Evolutionary conservation across 2,113 vertebrate species (phyloP).

Genomic region (Misgurnus anguillicaudatus): DNA sequence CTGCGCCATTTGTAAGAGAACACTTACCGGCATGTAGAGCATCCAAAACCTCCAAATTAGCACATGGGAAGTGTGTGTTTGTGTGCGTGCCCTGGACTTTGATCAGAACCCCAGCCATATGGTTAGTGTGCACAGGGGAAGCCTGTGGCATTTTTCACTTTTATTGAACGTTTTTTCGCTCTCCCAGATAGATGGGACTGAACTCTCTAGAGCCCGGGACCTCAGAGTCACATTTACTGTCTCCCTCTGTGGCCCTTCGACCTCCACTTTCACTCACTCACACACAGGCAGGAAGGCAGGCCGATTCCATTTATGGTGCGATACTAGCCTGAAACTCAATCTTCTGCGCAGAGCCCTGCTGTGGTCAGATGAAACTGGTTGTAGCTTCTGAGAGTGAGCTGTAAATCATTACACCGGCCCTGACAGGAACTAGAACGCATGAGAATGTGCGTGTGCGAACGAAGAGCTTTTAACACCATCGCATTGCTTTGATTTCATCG

Average conservation of each 20-base stretch:
- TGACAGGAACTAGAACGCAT: constrained; percentile 20
- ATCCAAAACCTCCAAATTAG: constrained; percentile 68
- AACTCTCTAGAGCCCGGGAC: constrained; percentile 68
- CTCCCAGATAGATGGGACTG: constrained; percentile 60
- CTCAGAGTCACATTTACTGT: constrained; percentile 67
- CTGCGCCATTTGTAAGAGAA: constrained; percentile 64
- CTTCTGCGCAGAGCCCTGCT: constrained; percentile 67
- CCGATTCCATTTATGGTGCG: constrained; percentile 34
- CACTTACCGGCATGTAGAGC: constrained; percentile 63
- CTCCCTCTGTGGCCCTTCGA: constrained; percentile 70
- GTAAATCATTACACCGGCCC: constrained; percentile 36
- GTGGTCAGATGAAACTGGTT: constrained; percentile 73
- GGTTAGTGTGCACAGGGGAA: constrained; percentile 62
- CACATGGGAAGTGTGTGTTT: constrained; percentile 49
- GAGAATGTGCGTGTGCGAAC: constrained; percentile 36
- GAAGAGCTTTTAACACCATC: constrained; percentile 15
- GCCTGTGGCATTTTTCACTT: constrained; percentile 72
- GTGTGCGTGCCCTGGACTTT: constrained; percentile 59
- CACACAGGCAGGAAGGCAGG: constrained; percentile 14
- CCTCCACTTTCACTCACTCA: constrained; percentile 71
- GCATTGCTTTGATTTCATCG: constrained; percentile 25
- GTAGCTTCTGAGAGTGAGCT: constrained; percentile 69
- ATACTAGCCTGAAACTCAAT: constrained; percentile 70
- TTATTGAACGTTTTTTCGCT: constrained; percentile 68
- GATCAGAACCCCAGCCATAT: constrained; percentile 70